phyloP scores from a whole-genome alignment of 2,113 vertebrate species.

The Rattus norvegicus region DNA sequence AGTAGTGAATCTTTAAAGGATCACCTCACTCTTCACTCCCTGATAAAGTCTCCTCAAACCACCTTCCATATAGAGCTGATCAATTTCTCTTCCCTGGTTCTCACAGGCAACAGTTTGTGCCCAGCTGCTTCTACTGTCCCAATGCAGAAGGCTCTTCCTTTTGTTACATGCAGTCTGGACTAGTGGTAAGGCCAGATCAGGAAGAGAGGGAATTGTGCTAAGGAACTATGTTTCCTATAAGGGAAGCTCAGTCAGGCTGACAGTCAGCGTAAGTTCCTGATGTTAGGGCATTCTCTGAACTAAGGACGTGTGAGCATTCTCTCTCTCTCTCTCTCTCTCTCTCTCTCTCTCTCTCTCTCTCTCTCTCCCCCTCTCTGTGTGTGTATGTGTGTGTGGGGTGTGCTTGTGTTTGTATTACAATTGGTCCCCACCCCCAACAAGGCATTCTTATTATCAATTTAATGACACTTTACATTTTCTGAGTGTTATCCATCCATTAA shows the following conservation, averaged over 20 bases:
- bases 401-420: not conserved
- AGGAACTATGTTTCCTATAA: not conserved
- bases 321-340: too few relatives aligned
- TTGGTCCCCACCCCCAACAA: not conserved
- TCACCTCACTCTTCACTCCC: not conserved
- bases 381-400: not conserved
- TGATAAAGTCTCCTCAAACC: not conserved
- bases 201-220: not conserved
- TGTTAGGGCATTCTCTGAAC: not conserved
- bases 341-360: too few relatives aligned
- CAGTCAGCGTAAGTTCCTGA: not conserved
- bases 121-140: not conserved
- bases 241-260: not conserved
- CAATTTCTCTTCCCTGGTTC: slow-evolving; percentile 16
- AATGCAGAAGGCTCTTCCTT: not conserved
- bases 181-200: slow-evolving; percentile 37
- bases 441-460: slow-evolving; percentile 68
- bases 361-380: not conserved
- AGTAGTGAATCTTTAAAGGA: not conserved
- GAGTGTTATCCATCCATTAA: slow-evolving; percentile 71
- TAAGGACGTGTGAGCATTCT: not conserved
- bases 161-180: slow-evolving; percentile 3
- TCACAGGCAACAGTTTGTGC: not conserved
- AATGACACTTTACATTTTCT: slow-evolving; percentile 65
- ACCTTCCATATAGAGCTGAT: not conserved